phyloP scores from a whole-genome alignment of 2,888 invertebrate species.

The Cheilosia impressa region DNA sequence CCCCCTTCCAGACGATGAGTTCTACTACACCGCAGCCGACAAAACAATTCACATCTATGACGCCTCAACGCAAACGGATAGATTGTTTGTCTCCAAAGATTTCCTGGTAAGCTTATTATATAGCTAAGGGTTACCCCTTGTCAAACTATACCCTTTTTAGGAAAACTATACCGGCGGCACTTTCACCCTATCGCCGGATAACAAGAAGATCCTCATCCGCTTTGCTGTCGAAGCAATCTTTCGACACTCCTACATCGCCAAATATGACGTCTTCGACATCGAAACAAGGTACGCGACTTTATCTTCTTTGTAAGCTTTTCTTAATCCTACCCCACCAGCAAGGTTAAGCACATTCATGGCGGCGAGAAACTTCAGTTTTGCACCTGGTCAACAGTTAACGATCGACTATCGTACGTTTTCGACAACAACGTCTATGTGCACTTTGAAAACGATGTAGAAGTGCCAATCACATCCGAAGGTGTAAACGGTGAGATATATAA shows the following conservation, averaged over 20 bases:
- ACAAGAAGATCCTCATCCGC: constrained; percentile 80
- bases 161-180: constrained; percentile 79
- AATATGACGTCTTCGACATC: constrained; percentile 87
- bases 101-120: constrained; percentile 78
- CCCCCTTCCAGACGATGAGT: constrained; percentile 84
- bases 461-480: constrained; percentile 87
- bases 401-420: constrained; percentile 86
- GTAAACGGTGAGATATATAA: constrained; percentile 88
- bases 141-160: constrained; percentile 76
- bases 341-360: constrained; percentile 80
- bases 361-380: constrained; percentile 87
- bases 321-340: neutral
- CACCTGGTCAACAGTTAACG: constrained; percentile 85
- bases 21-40: constrained; percentile 84
- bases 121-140: neutral
- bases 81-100: constrained; percentile 77
- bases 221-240: constrained; percentile 83
- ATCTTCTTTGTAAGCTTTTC: neutral
- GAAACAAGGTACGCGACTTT: constrained; percentile 83
- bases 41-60: constrained; percentile 83
- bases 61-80: constrained; percentile 79
- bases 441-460: constrained; percentile 79
- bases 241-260: constrained; percentile 87
- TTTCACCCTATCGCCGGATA: constrained; percentile 82
- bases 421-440: constrained; percentile 87